Base-by-base conservation (phyloP, 1,140 invertebrate genomes). In the Coboldia fuscipes region DNA sequence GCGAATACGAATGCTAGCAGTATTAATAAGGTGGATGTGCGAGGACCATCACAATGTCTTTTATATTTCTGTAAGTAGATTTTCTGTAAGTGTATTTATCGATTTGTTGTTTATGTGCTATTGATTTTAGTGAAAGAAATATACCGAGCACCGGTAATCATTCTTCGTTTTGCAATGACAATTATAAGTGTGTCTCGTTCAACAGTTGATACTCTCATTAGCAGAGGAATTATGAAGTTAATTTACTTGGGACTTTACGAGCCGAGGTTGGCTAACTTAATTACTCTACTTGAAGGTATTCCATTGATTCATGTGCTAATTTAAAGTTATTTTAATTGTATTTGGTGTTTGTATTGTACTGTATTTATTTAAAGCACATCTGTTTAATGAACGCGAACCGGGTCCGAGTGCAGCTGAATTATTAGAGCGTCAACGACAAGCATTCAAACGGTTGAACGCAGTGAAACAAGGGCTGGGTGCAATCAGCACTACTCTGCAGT, bases 1-100 rank as follows among this genome's bases (percentile, higher is more conserved):
- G 8, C 5, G 5, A 2, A 18, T 4, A 30, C 23, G 10, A 12
- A 26, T 20, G 4, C 3, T 20, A 3, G 20, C 30, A 9, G 3
- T n/a, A 20, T 14, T 13, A 10, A 27, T 27, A 14, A 10, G 12
- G 14, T 27, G 24, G 24, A 10, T 32, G n/a, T n/a, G 3, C 3
- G 16, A 17, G 35, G 35, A 13, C 35, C 35, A 8, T 36, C 35
- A 6, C 7, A 31, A 19, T 36, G 28, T 24, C 22, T 36, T 12
- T 12, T 7, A 23, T 23, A 23, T 23, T 12, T 23, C 22, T 23
- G 5, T 12, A 23, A 23, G 12, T 23, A 12, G 22, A 7, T 23
- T 23, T 23, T 23, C 22, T 23, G 12, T 7, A 23, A 5, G 22
- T 7, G 14, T 27, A 3, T 27, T 14, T n/a, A n/a, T 14, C 12